phyloP scores from a whole-genome alignment of 2,888 invertebrate species.

The Romanomermis culicivorax region DNA sequence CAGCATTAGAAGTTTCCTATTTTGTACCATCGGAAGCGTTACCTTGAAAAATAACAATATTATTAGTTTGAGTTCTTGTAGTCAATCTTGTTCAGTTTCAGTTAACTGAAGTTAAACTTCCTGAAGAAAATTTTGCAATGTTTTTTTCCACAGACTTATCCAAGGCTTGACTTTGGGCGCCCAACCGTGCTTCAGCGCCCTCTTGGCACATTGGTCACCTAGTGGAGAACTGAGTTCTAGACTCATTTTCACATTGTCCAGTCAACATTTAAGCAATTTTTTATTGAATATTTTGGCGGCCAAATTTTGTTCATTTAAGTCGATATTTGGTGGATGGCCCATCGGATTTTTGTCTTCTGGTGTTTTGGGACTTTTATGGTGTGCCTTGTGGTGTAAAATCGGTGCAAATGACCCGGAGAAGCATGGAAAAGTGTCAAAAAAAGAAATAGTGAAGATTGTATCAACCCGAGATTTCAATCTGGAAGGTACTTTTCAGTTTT shows the following conservation, averaged over 20 bases:
- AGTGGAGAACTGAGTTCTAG: not conserved
- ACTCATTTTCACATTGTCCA: not conserved
- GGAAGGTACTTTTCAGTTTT: no score
- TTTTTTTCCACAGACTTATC: no score
- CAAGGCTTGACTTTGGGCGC: not conserved
- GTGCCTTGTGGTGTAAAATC: not conserved
- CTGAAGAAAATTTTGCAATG: no score
- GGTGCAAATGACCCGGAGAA: not conserved
- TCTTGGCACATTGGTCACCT: not conserved
- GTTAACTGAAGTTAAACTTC: no score
- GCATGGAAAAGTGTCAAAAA: not conserved
- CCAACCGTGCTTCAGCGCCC: not conserved
- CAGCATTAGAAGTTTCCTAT: no score
- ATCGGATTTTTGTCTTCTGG: not conserved
- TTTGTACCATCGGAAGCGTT: no score
- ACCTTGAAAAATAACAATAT: no score
- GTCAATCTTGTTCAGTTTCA: no score
- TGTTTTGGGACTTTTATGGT: not conserved
- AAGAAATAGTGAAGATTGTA: not conserved
- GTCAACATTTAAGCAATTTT: not conserved
- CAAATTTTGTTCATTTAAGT: not conserved
- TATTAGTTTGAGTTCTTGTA: no score
- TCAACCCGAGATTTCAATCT: no score
- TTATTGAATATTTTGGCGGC: not conserved
- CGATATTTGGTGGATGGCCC: not conserved